These are phyloP conservation scores for Halcyon chelicuti DNA, from an alignment of 2,797 vertebrate genomes.

Conservation along the genomic window DNA sequence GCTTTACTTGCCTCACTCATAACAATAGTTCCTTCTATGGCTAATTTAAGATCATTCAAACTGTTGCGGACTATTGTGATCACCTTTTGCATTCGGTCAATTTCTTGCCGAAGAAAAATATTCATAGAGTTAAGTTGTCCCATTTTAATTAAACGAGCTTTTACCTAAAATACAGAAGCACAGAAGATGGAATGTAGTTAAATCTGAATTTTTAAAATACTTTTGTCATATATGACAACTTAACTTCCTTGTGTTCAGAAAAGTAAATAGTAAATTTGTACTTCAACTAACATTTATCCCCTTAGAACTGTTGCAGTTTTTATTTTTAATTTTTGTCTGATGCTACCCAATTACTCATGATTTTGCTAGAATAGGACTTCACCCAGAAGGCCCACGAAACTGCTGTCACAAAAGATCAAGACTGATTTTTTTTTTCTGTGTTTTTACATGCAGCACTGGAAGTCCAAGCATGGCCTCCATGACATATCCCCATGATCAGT, in stretches of 20 bases:
- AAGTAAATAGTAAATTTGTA: neutral
- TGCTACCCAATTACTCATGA: neutral
- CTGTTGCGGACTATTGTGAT: slow-evolving; percentile 80
- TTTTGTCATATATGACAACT: neutral
- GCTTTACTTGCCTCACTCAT: slow-evolving; percentile 82
- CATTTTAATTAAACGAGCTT: slow-evolving; percentile 83
- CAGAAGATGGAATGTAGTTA: neutral
- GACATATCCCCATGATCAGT: neutral
- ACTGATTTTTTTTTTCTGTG: neutral
- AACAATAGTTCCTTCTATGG: slow-evolving; percentile 88
- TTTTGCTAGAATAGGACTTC: neutral
- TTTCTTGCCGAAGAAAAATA: slow-evolving; percentile 88
- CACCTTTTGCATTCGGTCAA: slow-evolving; percentile 88
- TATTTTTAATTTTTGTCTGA: neutral
- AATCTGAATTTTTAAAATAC: neutral
- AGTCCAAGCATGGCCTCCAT: neutral
- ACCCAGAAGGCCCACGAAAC: neutral
- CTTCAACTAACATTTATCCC: neutral
- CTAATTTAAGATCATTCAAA: slow-evolving; percentile 84
- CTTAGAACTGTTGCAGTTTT: neutral
- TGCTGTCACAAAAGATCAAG: neutral
- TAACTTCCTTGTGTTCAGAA: neutral
- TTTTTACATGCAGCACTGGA: neutral
- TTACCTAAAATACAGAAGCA: slow-evolving; percentile 75
- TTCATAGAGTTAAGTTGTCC: slow-evolving; percentile 87